phyloP scores from a whole-genome alignment of 2,797 vertebrate species.

The Discoglossus pictus region DNA sequence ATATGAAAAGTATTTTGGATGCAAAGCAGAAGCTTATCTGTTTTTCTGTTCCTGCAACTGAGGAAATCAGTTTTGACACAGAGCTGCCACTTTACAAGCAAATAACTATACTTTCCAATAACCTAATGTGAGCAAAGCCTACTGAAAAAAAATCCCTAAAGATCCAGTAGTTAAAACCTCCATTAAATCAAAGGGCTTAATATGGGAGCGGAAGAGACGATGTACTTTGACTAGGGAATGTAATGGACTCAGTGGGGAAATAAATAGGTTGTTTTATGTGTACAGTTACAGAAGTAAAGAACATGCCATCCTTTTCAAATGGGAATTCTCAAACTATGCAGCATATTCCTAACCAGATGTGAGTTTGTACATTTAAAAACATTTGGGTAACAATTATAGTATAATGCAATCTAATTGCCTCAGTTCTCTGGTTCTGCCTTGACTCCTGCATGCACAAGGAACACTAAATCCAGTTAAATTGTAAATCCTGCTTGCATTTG shows the following conservation, averaged over 20 bases:
- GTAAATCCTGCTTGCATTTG: slow-evolving; percentile 63
- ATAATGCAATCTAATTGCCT: slow-evolving; percentile 80
- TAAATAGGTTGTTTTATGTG: slow-evolving; percentile 77
- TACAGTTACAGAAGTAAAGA: slow-evolving; percentile 75
- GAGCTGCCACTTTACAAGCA: slow-evolving; percentile 85
- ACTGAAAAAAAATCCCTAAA: slow-evolving; percentile 85
- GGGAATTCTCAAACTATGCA: slow-evolving; percentile 77
- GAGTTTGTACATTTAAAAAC: slow-evolving; percentile 82
- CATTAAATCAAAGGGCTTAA: slow-evolving; percentile 89
- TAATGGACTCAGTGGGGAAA: slow-evolving; percentile 75
- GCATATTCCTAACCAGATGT: slow-evolving; percentile 80
- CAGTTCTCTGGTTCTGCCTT: slow-evolving; percentile 67
- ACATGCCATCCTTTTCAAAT: slow-evolving; percentile 71
- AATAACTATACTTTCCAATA: slow-evolving; percentile 91
- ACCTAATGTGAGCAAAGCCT: slow-evolving; percentile 86
- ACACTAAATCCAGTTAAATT: slow-evolving; percentile 65
- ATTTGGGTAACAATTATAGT: slow-evolving; percentile 83
- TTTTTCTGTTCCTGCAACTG: slow-evolving; percentile 82
- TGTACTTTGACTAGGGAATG: slow-evolving; percentile 77
- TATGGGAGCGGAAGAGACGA: slow-evolving; percentile 76
- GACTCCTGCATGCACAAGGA: slow-evolving; percentile 71
- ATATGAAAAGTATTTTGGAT: slow-evolving; percentile 72
- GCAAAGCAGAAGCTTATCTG: slow-evolving; percentile 82
- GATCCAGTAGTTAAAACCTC: slow-evolving; percentile 84
- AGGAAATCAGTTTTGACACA: slow-evolving; percentile 91